Evolutionary conservation across 2,113 vertebrate genomes (phyloP).

Genomic region (Odontophorus gujanensis): DNA sequence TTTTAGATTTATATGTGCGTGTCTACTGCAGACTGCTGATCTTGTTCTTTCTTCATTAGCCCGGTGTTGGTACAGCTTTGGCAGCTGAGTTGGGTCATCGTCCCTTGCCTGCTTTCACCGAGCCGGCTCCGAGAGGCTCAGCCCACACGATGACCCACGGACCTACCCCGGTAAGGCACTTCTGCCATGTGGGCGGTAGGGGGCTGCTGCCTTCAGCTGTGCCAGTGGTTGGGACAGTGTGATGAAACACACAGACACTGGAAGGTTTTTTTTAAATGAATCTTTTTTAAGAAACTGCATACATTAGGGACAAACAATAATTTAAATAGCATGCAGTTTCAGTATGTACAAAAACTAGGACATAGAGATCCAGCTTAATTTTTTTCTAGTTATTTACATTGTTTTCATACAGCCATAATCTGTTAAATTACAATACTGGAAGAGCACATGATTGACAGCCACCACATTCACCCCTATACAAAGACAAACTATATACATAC

Average conservation of each 20-base stretch:
- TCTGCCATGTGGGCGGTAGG: neutral
- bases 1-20: rapidly evolving
- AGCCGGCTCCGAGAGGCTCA: neutral
- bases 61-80: neutral
- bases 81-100: neutral
- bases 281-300: constrained; percentile 90
- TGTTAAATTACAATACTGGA: constrained; percentile 80
- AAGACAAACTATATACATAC: constrained; percentile 82
- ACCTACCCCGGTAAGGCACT: too few species aligned
- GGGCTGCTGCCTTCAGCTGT: rapidly evolving
- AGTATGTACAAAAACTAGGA: constrained; percentile 89
- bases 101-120: neutral
- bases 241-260: constrained; percentile 61
- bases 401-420: constrained; percentile 79
- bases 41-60: neutral
- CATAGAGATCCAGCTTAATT: constrained; percentile 81
- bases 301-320: constrained; percentile 93
- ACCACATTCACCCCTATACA: constrained; percentile 82
- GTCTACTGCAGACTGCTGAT: neutral
- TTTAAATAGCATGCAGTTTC: constrained; percentile 94
- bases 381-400: constrained; percentile 84
- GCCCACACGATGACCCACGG: rapidly evolving
- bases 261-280: constrained; percentile 45
- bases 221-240: neutral
- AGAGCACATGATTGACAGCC: constrained; percentile 77